Evolutionary conservation across 2,113 vertebrate genomes (phyloP).

Genomic region (Coryphaenoides rupestris): DNA sequence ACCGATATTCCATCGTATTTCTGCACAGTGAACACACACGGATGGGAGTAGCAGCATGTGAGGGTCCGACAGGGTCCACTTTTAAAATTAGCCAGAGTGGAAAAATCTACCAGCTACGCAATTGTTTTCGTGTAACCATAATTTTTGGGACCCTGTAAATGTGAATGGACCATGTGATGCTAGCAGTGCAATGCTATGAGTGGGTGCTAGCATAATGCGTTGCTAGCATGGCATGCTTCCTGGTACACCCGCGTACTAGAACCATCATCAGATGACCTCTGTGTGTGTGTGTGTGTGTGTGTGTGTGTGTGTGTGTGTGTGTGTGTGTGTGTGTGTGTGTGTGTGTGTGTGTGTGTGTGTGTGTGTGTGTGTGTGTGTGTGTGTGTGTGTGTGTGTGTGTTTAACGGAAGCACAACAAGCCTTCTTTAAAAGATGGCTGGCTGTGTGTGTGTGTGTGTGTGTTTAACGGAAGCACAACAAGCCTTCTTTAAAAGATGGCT

Average conservation of each 20-base stretch:
- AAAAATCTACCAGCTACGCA: neutral
- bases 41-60: neutral
- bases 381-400: conserved; percentile 19
- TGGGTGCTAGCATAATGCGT: too few species aligned
- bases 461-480: conserved; percentile 27
- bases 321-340: neutral
- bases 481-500: conserved; percentile 36
- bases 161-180: too few species aligned
- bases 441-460: conserved; percentile 5
- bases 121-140: too few species aligned
- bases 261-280: too few species aligned
- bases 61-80: neutral
- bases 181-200: too few species aligned
- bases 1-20: conserved; percentile 10
- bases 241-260: too few species aligned
- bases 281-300: conserved; percentile 14
- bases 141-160: too few species aligned
- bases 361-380: neutral
- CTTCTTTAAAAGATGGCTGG: conserved; percentile 33
- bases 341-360: conserved; percentile 4
- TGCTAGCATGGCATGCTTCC: too few species aligned
- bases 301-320: neutral
- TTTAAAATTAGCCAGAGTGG: neutral
- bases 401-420: neutral
- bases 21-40: neutral